Conservation (phyloP, 1,140 invertebrate genomes). For the Dendroctonus valens region DNA sequence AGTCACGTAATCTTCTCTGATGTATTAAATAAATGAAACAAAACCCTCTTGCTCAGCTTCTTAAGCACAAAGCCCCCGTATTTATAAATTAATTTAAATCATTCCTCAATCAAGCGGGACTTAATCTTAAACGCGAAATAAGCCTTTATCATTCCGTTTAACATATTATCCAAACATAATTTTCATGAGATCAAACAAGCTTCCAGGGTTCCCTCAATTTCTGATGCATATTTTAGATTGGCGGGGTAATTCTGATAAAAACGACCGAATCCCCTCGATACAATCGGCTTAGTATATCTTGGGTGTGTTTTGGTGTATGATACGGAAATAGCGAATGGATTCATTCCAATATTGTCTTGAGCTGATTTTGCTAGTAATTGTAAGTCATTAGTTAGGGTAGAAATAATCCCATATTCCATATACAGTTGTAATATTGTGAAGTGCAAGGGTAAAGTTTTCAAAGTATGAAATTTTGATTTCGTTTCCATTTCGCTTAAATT, state of each 20-base stretch:
- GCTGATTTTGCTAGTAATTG: too few species aligned
- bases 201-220: slow-evolving; percentile 20
- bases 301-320: slow-evolving; percentile 12
- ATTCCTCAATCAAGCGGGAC: slow-evolving; percentile 16
- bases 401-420: too few species aligned
- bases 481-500: too few species aligned
- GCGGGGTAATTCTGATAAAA: slow-evolving; percentile 23
- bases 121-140: slow-evolving; percentile 17
- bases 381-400: too few species aligned
- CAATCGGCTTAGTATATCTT: slow-evolving; percentile 17
- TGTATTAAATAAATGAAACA: slow-evolving; percentile 7
- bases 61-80: slow-evolving; percentile 2
- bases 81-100: slow-evolving; percentile 25
- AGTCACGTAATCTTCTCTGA: background rate
- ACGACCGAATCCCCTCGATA: slow-evolving; percentile 16
- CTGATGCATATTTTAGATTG: slow-evolving; percentile 29
- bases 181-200: slow-evolving; percentile 29
- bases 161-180: slow-evolving; percentile 30
- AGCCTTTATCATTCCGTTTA: slow-evolving; percentile 29
- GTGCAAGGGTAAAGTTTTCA: too few species aligned
- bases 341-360: too few species aligned
- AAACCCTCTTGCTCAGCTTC: slow-evolving; percentile 6
- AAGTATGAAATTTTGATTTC: too few species aligned
- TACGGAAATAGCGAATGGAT: background rate
- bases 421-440: too few species aligned